Percentiles rank a stretch among this genome's conserved stretches.
Evolutionary conservation across 1,140 invertebrate genomes (phyloP).

Genomic region (Drosophila ercepeae): DNA sequence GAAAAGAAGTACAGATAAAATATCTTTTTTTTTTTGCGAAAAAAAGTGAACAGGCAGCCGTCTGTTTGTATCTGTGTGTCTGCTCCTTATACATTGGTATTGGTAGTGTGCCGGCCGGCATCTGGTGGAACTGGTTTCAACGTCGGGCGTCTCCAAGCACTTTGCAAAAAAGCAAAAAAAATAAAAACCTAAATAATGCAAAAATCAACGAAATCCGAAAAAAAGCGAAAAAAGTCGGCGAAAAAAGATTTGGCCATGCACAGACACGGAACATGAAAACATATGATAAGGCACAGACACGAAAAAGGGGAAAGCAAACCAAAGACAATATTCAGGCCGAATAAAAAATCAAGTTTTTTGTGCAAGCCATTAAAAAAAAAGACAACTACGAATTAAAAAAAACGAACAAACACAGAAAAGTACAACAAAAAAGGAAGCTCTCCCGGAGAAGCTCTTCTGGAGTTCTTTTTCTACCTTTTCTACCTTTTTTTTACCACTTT

Average conservation of each 20-base stretch:
- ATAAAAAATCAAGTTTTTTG: conserved; percentile 54
- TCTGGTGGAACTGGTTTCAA: conserved; percentile 77
- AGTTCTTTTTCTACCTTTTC: conserved; percentile 10
- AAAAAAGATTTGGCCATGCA: conserved; percentile 65
- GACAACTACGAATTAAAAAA: no score
- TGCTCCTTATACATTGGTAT: background rate
- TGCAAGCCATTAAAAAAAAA: conserved; percentile 17
- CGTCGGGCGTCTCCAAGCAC: conserved; percentile 32
- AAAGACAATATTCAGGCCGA: conserved; percentile 10
- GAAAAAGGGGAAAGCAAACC: conserved; percentile 28
- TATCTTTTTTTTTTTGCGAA: conserved; percentile 4
- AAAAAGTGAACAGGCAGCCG: conserved; percentile 39
- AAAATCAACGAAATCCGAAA: no score
- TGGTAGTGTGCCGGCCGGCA: conserved; percentile 70
- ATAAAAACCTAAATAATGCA: no score
- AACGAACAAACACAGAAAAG: no score
- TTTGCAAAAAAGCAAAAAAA: conserved; percentile 56
- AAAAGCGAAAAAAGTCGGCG: conserved; percentile 30
- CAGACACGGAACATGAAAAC: conserved; percentile 52
- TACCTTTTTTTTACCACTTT: conserved; percentile 4
- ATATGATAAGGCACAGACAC: conserved; percentile 65
- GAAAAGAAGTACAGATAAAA: conserved; percentile 7
- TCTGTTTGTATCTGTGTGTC: conserved; percentile 12
- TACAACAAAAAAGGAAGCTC: conserved; percentile 9
- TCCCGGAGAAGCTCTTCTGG: conserved; percentile 4